Percentiles rank a stretch among this genome's conserved stretches.
These are phyloP conservation scores for Leptocoma aspasia DNA, from an alignment of 2,113 vertebrate species.

Conservation along the genomic window DNA sequence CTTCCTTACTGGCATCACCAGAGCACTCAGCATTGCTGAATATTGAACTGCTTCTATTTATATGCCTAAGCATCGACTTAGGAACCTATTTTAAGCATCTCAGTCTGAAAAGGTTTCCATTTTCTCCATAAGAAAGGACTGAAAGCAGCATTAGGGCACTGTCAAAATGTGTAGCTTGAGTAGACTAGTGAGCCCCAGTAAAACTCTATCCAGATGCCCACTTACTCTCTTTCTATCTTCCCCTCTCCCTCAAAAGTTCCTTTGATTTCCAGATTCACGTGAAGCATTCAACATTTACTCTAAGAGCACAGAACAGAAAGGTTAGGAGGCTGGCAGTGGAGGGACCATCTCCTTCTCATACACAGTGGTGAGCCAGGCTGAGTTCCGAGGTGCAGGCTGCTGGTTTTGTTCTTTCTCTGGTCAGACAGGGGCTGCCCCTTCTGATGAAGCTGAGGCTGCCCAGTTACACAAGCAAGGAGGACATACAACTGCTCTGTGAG, in stretches of 20 bases:
- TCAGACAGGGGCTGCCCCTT: neutral
- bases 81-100: slow-evolving; percentile 23
- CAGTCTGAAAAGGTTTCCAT: slow-evolving; percentile 1
- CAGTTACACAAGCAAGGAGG: neutral
- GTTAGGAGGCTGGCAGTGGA: neutral
- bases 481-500: neutral
- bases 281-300: neutral
- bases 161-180: neutral
- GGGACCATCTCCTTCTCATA: neutral
- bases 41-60: slow-evolving; percentile 36
- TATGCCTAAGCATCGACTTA: neutral
- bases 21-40: slow-evolving; percentile 8
- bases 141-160: neutral
- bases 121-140: neutral
- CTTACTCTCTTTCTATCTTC: neutral
- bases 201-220: neutral
- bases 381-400: neutral
- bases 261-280: neutral
- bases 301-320: neutral
- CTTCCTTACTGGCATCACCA: neutral
- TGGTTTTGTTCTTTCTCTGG: neutral
- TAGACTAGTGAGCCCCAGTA: neutral
- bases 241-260: neutral
- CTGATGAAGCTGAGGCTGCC: neutral
- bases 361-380: neutral